Evolutionary conservation across 2,888 invertebrate species (phyloP), one percentile per base, ranked within the genome.

Genomic region (Sturmia bella): DNA sequence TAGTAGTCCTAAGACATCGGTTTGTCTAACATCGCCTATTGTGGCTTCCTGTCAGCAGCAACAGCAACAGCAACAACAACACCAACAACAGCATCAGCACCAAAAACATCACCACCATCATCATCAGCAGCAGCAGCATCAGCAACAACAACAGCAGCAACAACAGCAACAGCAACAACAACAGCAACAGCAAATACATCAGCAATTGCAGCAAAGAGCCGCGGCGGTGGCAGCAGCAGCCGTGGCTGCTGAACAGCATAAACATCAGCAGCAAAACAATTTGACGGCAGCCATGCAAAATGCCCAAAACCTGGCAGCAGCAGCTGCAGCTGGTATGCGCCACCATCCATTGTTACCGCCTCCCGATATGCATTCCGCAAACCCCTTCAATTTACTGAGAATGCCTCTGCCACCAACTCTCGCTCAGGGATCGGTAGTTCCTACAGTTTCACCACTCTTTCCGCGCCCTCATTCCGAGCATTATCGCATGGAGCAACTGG

Each of bases 401-500:
- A 93, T 96, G 93, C 96, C 96, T 57, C 90, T 96, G 87, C 95
- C 95, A 72, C 95, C 95, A 76, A 94, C 94, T 68, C 92, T 94
- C 79, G 92, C 94, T 86, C 93, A 92, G 89, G 94, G 94, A 90
- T 94, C 93, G 85, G 94, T 93, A 88, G 94, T 94, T 90, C 94
- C 94, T 89, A 94, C 94, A 19, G 91, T 91, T 81, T 92, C 94
- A 82, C 95, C 95, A 32, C 91, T 96, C 27, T 96, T 96, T 88
- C 94, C 95, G 66, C 93, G 96, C 85, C 95, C 96, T 50, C 94
- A 95, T 88, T 95, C 95, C 88, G 94, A 95, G 87, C 96, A 95
- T 89, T 95, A 95, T 91, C 93, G 96, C 86, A 95, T 96, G 94
- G 96, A 97, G 89, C 96, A 96, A 89, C 92, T 96, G 74, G 95